phyloP scores from a whole-genome alignment of 2,888 invertebrate species.

The Halictus quadricinctus region DNA sequence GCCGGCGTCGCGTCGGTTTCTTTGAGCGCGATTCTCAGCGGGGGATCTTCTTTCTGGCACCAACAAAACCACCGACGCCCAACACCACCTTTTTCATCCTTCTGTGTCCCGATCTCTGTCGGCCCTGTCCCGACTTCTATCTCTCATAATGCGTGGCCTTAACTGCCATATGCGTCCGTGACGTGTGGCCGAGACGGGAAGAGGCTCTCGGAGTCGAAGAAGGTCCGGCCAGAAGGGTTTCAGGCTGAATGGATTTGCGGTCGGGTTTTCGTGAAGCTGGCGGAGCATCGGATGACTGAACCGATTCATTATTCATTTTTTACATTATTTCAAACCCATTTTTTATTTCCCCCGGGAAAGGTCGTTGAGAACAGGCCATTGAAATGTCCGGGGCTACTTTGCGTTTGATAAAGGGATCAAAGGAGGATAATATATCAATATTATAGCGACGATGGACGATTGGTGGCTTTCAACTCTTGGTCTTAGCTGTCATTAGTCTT shows the following conservation, averaged over 20 bases:
- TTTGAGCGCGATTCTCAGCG: conserved; percentile 75
- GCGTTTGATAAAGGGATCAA: neutral
- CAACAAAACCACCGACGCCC: conserved; percentile 59
- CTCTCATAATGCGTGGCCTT: conserved; percentile 28
- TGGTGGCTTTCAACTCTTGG: neutral
- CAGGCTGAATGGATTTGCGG: neutral
- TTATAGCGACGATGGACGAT: neutral
- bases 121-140: conserved; percentile 39
- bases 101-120: conserved; percentile 41
- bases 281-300: neutral
- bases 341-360: neutral
- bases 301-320: conserved; percentile 7
- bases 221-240: neutral
- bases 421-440: neutral
- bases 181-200: conserved; percentile 26
- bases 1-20: conserved; percentile 71
- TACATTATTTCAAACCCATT: neutral
- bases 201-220: neutral
- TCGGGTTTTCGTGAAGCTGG: neutral
- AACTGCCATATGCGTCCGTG: conserved; percentile 45
- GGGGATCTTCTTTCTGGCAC: conserved; percentile 69
- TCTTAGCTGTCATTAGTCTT: neutral
- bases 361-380: neutral
- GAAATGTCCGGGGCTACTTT: neutral
- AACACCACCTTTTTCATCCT: conserved; percentile 53